phyloP scores from a whole-genome alignment of 1,140 invertebrate genomes.

The Argopecten irradians region DNA sequence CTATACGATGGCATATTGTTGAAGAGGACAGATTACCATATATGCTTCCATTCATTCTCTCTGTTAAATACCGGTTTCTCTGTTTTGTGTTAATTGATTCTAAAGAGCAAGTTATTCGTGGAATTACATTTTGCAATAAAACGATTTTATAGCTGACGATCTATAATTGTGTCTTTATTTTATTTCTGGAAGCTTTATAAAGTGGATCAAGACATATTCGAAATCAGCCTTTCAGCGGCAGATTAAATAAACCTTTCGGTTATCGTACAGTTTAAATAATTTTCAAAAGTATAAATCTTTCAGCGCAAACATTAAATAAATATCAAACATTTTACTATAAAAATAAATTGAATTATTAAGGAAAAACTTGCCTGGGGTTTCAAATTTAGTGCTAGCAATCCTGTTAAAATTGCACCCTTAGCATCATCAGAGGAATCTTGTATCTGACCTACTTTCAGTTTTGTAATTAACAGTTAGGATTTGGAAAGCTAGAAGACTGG shows the following conservation, averaged over 20 bases:
- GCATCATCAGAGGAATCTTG: too few species aligned
- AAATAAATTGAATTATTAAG: not conserved
- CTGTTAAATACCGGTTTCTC: not conserved
- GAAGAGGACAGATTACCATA: not conserved
- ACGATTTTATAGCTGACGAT: not conserved
- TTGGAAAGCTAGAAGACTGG: too few species aligned
- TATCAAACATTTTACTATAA: too few species aligned
- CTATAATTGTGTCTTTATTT: not conserved
- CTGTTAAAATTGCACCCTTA: too few species aligned
- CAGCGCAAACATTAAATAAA: too few species aligned
- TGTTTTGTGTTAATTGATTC: not conserved
- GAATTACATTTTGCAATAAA: not conserved
- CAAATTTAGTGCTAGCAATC: not conserved
- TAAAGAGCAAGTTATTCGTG: not conserved
- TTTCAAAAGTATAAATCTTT: not conserved
- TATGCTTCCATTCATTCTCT: not conserved
- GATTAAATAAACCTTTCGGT: not conserved
- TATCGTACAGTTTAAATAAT: not conserved
- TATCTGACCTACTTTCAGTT: too few species aligned
- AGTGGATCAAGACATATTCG: not conserved
- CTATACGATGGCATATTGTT: not conserved
- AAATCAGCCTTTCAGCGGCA: not conserved
- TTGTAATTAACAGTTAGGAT: too few species aligned
- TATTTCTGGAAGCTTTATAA: not conserved
- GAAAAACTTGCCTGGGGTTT: not conserved